These are phyloP conservation scores for Theonella swinhoei DNA, from an alignment of 37 sponge, comb jelly and placozoan genomes.

Conservation along the genomic window DNA sequence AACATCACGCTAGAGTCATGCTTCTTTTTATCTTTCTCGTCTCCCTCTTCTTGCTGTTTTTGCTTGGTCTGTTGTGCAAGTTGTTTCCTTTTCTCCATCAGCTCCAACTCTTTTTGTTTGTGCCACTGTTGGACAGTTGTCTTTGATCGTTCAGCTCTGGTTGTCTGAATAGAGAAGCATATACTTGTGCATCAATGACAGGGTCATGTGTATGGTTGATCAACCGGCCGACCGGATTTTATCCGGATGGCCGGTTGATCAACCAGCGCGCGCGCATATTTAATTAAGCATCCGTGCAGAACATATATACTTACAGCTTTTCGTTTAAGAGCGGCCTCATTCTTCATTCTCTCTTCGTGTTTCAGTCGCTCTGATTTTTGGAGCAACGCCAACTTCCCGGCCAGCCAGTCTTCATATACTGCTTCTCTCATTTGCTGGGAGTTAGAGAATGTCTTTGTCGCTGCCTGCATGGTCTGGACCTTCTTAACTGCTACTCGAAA, in stretches of 20 bases:
- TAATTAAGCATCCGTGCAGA: no score
- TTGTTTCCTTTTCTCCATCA: conserved; percentile 19
- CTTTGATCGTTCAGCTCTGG: background rate
- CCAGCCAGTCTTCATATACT: conserved; percentile 47
- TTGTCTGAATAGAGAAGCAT: background rate
- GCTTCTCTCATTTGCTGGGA: conserved; percentile 36
- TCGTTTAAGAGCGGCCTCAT: no score
- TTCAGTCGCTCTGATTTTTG: no score
- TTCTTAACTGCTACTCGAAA: background rate
- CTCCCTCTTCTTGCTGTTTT: conserved; percentile 1
- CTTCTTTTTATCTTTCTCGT: conserved; percentile 5
- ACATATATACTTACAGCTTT: no score
- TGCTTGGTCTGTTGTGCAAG: conserved; percentile 9
- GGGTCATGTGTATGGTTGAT: no score
- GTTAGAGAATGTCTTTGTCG: background rate
- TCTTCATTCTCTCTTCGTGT: conserved; percentile 14
- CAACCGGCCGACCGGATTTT: no score
- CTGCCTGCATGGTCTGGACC: conserved; percentile 8
- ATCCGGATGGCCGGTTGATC: no score
- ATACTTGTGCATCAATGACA: no score
- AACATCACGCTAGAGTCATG: conserved; percentile 1
- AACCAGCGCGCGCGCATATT: no score
- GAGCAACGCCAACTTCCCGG: conserved; percentile 20
- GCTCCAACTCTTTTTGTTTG: conserved; percentile 1
- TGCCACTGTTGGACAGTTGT: conserved; percentile 27